Conservation (phyloP, 2,888 invertebrate genomes). For the Alviniconcha strummeri region DNA sequence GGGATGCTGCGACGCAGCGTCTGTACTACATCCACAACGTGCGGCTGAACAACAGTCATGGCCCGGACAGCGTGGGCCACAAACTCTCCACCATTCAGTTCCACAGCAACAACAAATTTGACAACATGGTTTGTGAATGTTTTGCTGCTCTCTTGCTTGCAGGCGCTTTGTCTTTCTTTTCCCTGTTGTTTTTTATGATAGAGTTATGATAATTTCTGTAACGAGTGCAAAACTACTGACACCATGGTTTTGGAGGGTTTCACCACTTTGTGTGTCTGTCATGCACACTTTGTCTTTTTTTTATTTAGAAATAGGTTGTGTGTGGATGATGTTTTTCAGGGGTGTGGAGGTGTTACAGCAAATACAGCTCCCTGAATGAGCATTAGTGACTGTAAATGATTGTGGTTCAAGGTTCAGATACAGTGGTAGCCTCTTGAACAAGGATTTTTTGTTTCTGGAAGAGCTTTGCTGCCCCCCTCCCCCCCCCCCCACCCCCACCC, state of each 20-base stretch:
- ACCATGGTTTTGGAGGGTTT: background rate
- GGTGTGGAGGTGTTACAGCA: background rate
- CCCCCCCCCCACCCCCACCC: too few species aligned
- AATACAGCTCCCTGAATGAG: background rate
- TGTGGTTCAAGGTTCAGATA: too few species aligned
- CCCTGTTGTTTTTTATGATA: background rate
- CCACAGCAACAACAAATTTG: constrained; percentile 52
- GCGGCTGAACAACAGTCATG: constrained; percentile 35
- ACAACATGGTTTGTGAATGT: constrained; percentile 55
- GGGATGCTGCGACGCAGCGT: constrained; percentile 61
- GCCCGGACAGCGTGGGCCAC: constrained; percentile 39
- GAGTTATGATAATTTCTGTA: background rate
- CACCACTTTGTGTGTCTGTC: too few species aligned
- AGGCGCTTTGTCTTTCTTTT: background rate
- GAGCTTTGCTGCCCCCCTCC: too few species aligned
- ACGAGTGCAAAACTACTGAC: background rate
- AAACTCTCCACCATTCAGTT: constrained; percentile 62
- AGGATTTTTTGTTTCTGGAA: too few species aligned
- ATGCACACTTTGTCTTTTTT: background rate
- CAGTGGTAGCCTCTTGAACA: too few species aligned
- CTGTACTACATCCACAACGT: constrained; percentile 61
- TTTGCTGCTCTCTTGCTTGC: too few species aligned
- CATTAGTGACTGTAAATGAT: too few species aligned
- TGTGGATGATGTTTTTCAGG: background rate
- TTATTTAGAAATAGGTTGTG: background rate